phyloP scores from a whole-genome alignment of 2,888 invertebrate genomes.

The Amphipoea oculea region DNA sequence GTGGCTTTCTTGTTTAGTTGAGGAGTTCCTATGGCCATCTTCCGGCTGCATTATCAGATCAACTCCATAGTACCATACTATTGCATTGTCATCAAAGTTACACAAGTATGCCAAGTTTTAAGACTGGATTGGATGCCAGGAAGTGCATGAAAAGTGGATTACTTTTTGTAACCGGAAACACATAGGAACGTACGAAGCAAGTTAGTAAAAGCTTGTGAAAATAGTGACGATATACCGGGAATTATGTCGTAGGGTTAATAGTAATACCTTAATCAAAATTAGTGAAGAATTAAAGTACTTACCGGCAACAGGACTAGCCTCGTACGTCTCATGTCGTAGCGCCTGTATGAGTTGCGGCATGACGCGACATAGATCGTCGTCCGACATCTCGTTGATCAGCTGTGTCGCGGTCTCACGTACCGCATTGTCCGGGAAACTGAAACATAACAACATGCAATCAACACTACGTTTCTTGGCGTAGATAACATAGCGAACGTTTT shows the following conservation, averaged over 20 bases:
- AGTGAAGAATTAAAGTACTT: background rate
- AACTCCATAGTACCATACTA: too few species aligned
- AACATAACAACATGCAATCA: background rate
- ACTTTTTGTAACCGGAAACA: background rate
- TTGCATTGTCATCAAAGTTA: too few species aligned
- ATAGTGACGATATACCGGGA: too few species aligned
- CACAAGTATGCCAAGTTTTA: too few species aligned
- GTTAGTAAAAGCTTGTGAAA: too few species aligned
- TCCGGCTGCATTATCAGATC: too few species aligned
- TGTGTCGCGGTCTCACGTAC: constrained; percentile 96
- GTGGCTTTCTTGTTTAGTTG: too few species aligned
- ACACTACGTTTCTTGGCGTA: background rate
- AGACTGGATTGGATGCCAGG: background rate
- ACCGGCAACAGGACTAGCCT: constrained; percentile 95
- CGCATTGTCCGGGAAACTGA: constrained; percentile 97
- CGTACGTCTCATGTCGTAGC: constrained; percentile 97
- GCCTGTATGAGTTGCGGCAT: constrained; percentile 98
- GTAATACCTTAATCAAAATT: too few species aligned
- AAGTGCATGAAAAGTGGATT: background rate
- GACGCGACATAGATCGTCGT: constrained; percentile 97
- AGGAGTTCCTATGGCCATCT: too few species aligned
- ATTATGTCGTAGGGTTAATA: too few species aligned
- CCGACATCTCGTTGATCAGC: constrained; percentile 94
- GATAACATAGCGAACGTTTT: background rate
- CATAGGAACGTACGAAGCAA: too few species aligned